Percentiles rank a stretch among this genome's conserved stretches.
Evolutionary conservation across 2,113 vertebrate species (phyloP).

Genomic region (Galbula dea): DNA sequence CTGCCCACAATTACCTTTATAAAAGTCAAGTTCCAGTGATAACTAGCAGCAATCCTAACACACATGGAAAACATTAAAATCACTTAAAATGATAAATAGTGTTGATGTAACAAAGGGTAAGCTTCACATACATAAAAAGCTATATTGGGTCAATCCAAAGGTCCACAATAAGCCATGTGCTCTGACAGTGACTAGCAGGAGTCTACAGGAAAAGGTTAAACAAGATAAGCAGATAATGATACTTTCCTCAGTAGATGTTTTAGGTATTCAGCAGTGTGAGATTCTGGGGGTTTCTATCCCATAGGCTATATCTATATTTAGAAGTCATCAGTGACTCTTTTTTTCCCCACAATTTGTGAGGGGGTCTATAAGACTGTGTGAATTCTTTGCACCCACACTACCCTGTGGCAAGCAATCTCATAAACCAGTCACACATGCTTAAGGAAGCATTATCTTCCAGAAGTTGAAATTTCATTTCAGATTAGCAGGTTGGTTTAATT

Average conservation of each 20-base stretch:
- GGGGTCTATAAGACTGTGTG: background rate
- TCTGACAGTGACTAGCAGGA: background rate
- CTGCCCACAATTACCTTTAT: conserved; percentile 56
- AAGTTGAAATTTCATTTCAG: background rate
- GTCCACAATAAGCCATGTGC: rapidly evolving
- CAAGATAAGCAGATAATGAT: background rate
- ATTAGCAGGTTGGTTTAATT: background rate
- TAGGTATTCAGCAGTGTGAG: background rate
- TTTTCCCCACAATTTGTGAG: background rate
- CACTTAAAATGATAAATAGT: background rate
- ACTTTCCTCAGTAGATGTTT: background rate
- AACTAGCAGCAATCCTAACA: conserved; percentile 43
- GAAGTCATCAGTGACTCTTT: background rate
- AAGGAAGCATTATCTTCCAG: background rate
- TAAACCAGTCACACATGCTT: rapidly evolving
- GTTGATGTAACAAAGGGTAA: background rate
- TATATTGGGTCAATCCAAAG: background rate
- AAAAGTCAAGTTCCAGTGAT: conserved; percentile 13
- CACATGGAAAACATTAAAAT: conserved; percentile 35
- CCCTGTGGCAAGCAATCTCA: background rate
- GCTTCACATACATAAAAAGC: background rate
- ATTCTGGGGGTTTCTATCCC: background rate
- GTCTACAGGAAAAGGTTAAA: background rate
- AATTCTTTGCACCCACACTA: background rate
- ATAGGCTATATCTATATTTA: background rate